Evolutionary conservation across 2,797 vertebrate genomes (phyloP), one percentile per base, ranked within the genome.

Genomic region (Semotilus atromaculatus): DNA sequence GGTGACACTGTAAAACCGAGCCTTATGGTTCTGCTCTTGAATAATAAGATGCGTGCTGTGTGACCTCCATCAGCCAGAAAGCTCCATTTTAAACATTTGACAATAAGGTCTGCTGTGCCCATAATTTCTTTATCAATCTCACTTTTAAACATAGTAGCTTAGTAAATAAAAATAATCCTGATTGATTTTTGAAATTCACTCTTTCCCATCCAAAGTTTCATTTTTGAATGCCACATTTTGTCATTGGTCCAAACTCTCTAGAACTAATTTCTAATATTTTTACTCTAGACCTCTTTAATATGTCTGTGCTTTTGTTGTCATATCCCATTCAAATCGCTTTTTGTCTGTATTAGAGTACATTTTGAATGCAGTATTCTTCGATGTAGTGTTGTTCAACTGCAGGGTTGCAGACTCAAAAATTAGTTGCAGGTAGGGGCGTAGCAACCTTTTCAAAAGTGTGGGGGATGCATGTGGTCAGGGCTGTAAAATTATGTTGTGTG

Each of bases 41-140:
- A 51, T 82, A 82, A 82, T 53, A 68, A 66, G 31, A 53, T 13
- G 7, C 72, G 40, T 66, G 8, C 34, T 51, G 62, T 68, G 43
- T 1, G 0, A 23, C 68, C 23, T 68, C 60, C 7, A 40, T 66
- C 23, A 40, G 9, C 9, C 67, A 19, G 19, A 48, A 66, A 67
- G 31, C n/a, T 29, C 38, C 10, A 45, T 78, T 60, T 43, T 11
- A 43, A 40, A 26, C n/a, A 40, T 77, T 26, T 62, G 18, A 34
- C 9, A 1, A 6, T 3, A 48, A 31, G 71, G 21, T 73, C 26
- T 31, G 9, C 26, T 31, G 9, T 51, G 9, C 18, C 43, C 18
- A 10, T 29, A 5, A 1, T 45, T 45, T 71, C 14, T 71, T 8
- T 43, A 26, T 43, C 68, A 29, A 3, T 73, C 26, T 31, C 18